Evolutionary conservation across 2,888 invertebrate species (phyloP).

Genomic region (Onthophagus sagittarius): DNA sequence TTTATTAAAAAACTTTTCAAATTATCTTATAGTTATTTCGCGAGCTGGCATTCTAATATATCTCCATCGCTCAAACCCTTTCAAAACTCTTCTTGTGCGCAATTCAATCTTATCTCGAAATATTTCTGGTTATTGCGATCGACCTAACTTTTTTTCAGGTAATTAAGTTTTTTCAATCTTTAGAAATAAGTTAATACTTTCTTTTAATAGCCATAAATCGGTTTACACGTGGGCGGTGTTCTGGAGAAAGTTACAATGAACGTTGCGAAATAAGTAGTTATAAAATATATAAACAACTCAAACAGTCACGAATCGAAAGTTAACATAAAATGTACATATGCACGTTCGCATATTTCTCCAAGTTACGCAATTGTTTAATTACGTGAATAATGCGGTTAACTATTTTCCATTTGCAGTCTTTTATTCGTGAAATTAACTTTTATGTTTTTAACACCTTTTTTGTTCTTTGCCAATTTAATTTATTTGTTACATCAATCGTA

Average conservation of each 20-base stretch:
- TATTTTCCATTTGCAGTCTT: background rate
- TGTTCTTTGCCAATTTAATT: background rate
- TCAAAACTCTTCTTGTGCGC: background rate
- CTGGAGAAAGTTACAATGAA: slow-evolving; percentile 23
- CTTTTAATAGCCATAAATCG: slow-evolving; percentile 1
- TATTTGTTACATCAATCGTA: background rate
- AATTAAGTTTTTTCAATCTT: background rate
- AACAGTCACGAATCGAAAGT: slow-evolving; percentile 29
- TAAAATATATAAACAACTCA: slow-evolving; percentile 23
- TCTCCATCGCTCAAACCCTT: slow-evolving; percentile 1
- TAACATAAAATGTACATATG: slow-evolving; percentile 13
- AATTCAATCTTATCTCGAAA: too few relatives aligned
- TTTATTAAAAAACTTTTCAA: slow-evolving; percentile 26
- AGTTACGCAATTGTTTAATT: background rate
- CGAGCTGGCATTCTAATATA: slow-evolving; percentile 21
- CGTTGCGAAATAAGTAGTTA: slow-evolving; percentile 28
- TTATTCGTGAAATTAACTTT: background rate
- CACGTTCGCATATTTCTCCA: background rate
- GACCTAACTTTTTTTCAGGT: background rate
- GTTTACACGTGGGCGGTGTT: slow-evolving; percentile 2
- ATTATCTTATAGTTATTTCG: slow-evolving; percentile 23
- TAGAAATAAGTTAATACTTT: background rate
- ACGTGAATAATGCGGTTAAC: background rate
- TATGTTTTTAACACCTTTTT: background rate
- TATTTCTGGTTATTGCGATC: too few relatives aligned